A percentile compares a stretch with the other conserved stretches of the same genome.
These are phyloP conservation scores for Helogale parvula DNA, from an alignment of 2,113 vertebrate genomes.

Conservation along the genomic window DNA sequence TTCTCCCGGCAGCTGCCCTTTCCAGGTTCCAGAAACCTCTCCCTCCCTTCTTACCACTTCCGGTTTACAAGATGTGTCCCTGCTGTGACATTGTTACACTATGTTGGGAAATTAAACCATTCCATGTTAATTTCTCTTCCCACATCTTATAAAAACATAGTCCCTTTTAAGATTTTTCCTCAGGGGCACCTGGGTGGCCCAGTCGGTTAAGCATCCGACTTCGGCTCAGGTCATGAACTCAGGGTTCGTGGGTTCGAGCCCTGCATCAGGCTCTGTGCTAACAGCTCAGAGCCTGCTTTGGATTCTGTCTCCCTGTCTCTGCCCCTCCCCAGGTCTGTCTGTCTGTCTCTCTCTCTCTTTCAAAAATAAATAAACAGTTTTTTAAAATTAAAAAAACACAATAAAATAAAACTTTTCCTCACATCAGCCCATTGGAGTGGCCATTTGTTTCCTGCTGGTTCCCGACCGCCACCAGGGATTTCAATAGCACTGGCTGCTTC, in stretches of 20 bases:
- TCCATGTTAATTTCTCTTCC: fast-evolving
- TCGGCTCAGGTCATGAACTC: no score
- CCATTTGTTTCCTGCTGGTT: neutral
- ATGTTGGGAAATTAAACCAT: neutral
- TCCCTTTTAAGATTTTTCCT: neutral
- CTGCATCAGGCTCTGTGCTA: no score
- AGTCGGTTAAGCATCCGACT: no score
- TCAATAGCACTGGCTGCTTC: neutral
- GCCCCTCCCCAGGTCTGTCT: no score
- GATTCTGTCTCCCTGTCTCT: no score
- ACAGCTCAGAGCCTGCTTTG: no score
- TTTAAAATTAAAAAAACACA: no score
- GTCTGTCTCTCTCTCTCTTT: no score
- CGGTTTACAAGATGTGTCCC: fast-evolving
- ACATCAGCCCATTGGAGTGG: neutral
- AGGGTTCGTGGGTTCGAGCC: no score
- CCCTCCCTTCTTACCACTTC: no score
- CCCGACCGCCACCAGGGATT: neutral
- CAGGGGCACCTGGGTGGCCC: no score
- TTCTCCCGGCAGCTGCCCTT: neutral
- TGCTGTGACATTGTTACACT: neutral
- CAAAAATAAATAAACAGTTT: no score
- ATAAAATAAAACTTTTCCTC: neutral
- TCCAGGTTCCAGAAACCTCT: neutral
- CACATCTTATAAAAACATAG: neutral